Evolutionary conservation across 2,113 vertebrate species (phyloP).

Genomic region (Neolamprologus brichardi): DNA sequence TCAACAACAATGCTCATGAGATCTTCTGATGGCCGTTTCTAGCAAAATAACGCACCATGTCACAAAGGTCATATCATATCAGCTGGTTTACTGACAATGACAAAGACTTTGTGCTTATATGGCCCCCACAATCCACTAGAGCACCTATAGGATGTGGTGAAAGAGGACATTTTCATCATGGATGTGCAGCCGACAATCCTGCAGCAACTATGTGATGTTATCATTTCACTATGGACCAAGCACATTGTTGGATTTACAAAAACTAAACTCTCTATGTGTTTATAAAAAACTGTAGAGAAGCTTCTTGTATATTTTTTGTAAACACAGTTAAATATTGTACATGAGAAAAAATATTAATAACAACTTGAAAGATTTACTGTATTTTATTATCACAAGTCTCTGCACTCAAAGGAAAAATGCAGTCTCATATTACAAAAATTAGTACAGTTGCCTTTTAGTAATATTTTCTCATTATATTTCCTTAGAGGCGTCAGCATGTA

Average conservation of each 20-base stretch:
- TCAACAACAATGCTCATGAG: not conserved
- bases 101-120: not conserved
- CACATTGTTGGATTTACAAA: not conserved
- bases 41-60: not conserved
- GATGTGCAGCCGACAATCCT: not conserved
- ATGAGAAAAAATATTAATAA: not conserved
- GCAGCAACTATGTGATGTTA: not conserved
- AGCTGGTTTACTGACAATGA: not conserved
- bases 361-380: not conserved
- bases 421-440: accelerated
- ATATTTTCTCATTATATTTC: not conserved
- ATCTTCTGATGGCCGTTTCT: not conserved
- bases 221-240: not conserved
- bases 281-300: not conserved
- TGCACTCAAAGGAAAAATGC: not conserved
- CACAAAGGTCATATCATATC: not conserved
- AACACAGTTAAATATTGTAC: not conserved
- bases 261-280: not conserved
- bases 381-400: not conserved
- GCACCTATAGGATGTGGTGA: not conserved
- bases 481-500: not conserved
- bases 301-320: not conserved
- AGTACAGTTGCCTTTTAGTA: not conserved
- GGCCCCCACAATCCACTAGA: not conserved
- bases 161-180: not conserved